phyloP scores from a whole-genome alignment of 2,888 invertebrate genomes.

The Agonopterix subpropinquella region DNA sequence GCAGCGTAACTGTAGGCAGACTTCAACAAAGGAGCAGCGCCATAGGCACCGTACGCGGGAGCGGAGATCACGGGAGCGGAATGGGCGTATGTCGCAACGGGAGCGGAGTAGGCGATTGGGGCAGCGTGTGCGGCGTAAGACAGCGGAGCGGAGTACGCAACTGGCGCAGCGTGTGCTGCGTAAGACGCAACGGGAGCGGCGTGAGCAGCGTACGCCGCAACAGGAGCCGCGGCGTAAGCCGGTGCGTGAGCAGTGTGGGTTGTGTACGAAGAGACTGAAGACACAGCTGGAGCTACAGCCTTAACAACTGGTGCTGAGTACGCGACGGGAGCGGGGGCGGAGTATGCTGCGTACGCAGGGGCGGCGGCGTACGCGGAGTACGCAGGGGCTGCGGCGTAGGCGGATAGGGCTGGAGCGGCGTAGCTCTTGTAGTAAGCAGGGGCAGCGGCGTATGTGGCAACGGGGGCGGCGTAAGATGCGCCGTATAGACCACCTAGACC shows the following conservation, averaged over 20 bases:
- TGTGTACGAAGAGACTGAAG: slow-evolving; percentile 27
- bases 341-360: slow-evolving; percentile 9
- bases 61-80: slow-evolving; percentile 15
- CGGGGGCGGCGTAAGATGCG: slow-evolving; percentile 32
- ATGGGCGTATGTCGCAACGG: slow-evolving; percentile 22
- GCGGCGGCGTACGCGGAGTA: slow-evolving; percentile 20
- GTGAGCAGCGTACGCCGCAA: slow-evolving; percentile 31
- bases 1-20: slow-evolving; percentile 64
- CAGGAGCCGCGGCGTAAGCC: slow-evolving; percentile 30
- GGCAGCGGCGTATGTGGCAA: slow-evolving; percentile 29
- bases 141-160: slow-evolving; percentile 21
- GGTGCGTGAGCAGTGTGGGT: slow-evolving; percentile 24
- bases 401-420: slow-evolving; percentile 31
- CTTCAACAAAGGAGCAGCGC: slow-evolving; percentile 18
- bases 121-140: slow-evolving; percentile 17
- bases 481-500: slow-evolving; percentile 61
- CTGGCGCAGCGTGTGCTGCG: slow-evolving; percentile 11
- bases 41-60: slow-evolving; percentile 17
- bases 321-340: slow-evolving; percentile 18
- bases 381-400: slow-evolving; percentile 20
- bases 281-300: slow-evolving; percentile 37
- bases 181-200: slow-evolving; percentile 27
- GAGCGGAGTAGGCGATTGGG: slow-evolving; percentile 16
- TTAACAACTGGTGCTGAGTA: slow-evolving; percentile 51
- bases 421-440: slow-evolving; percentile 26